Base-by-base conservation (phyloP, 2,113 vertebrate genomes). In the Cinclus cinclus region DNA sequence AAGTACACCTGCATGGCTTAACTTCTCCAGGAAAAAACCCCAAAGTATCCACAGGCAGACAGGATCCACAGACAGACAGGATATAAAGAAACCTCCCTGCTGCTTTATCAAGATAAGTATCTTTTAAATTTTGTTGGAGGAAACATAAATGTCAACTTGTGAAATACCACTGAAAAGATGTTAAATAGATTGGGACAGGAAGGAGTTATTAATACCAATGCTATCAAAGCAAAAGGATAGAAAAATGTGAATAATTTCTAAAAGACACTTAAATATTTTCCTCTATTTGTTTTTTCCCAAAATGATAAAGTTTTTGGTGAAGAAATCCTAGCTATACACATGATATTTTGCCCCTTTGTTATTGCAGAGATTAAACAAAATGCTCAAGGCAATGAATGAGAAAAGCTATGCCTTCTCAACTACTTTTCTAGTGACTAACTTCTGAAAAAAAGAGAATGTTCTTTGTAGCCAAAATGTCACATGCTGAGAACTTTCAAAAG, bases 281-380 rank as follows among this genome's bases (percentile, higher is more conserved):
- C 3, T 47, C n/a, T 39, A 19, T 62, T 69, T 62, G 27, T 50
- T 70, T 80, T 46, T 35, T 24, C 13, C 5, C n/a, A 10, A 87
- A 73, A 91, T 78, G 7, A 42, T 21, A 63, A 59, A 89, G 8
- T 3, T 85, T 89, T n/a, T 69, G 23, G 25, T 55, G 41, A 74
- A 65, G 49, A 69, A 87, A 92, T 42, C 24, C 60, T 84, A 73
- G 75, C 53, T 74, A 46, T 21, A 84, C 8, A 42, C 47, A 77
- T 11, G 33, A 81, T 77, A 55, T 78, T 70, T 71, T 92, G 81
- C 52, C 33, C 35, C 13, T 50, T 76, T 70, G 25, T 44, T 63
- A 63, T 9, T 69, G 58, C 23, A 85, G 55, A 76, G 55, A 93
- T 94, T 73, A 84, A 93, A 73, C 35, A 65, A 91, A 95, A 91